Conservation (phyloP, 2,113 vertebrate genomes). For the Muscicapa adusta region DNA sequence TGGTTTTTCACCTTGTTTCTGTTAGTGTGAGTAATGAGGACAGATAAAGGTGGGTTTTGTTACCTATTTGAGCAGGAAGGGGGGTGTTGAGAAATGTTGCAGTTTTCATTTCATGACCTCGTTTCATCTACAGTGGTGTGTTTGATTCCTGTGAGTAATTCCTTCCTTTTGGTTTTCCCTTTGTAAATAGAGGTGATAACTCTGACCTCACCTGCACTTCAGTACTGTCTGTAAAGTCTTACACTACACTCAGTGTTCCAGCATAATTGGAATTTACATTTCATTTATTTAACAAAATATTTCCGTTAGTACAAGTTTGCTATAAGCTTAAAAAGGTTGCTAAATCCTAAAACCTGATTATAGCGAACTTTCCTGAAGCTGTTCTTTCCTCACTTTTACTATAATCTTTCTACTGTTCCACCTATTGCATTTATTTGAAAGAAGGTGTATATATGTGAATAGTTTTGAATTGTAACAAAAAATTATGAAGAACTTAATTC, state of each 20-base stretch:
- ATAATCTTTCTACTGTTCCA: conserved; percentile 6
- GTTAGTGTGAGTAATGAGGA: neutral
- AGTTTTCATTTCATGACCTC: neutral
- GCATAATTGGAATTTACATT: neutral
- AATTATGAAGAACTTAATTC: neutral
- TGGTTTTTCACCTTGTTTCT: fast-evolving
- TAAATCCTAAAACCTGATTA: neutral
- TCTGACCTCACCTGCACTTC: neutral
- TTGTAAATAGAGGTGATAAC: neutral
- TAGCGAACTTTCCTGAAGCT: neutral
- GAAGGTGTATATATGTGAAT: conserved; percentile 60
- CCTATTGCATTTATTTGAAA: conserved; percentile 20
- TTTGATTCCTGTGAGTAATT: neutral
- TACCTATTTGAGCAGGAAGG: neutral
- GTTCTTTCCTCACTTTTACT: neutral
- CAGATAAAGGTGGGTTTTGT: neutral
- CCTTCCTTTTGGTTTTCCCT: neutral
- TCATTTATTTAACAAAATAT: neutral
- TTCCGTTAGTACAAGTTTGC: neutral
- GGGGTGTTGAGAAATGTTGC: neutral
- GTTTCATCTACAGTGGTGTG: neutral
- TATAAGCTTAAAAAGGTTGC: neutral
- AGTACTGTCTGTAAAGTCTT: neutral
- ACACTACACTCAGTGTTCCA: neutral
- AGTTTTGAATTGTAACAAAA: conserved; percentile 23